Evolutionary conservation across 2,888 invertebrate species (phyloP), one percentile per base, ranked within the genome.

Genomic region (Dicyrtomina minuta): DNA sequence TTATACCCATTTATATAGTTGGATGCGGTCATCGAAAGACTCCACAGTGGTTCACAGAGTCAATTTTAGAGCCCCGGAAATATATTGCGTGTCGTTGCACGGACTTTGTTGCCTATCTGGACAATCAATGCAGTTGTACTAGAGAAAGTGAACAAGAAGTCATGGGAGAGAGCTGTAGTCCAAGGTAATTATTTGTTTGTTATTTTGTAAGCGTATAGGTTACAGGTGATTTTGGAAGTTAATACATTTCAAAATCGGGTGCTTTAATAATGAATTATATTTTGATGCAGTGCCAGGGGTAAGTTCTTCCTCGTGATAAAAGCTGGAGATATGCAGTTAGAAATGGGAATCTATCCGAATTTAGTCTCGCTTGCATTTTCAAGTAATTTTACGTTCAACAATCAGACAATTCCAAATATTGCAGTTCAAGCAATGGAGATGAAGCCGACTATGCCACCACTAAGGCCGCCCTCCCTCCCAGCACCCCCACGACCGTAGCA

Each of bases 1-100:
- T 8, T 17, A 8, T 15, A 17, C 46, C 17, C 46, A 8, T 26
- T 27, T 27, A 43, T 46, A 12, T 3, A 64, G 64, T 64, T 51
- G 64, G 64, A 17, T 64, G 64, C 24, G 64, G 64, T 53, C 64
- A 64, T 24, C 46, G 64, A 39, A 51, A 64, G n/a, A 46, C 64
- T 39, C 64, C 64, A 3, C 64, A 53, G 41, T 64, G 64, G 64
- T 64, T 64, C 17, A 26, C 64, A 17, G 64, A 64, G 39, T 64
- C 64, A 5, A 49, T 64, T 22, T 20, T 64, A 17, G 6, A 27
- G 6, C 64, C 64, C 3, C 22, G 51, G 55, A 68, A 66, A 53
- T 74, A 70, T 33, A n/a, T 73, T 15, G 73, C 72, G n/a, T 76
- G 75, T 65, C 70, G 70, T 4, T 73, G 75, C 64, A 41, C 60